Conservation (phyloP, 2,797 vertebrate genomes). For the Eulemur coronatus region DNA sequence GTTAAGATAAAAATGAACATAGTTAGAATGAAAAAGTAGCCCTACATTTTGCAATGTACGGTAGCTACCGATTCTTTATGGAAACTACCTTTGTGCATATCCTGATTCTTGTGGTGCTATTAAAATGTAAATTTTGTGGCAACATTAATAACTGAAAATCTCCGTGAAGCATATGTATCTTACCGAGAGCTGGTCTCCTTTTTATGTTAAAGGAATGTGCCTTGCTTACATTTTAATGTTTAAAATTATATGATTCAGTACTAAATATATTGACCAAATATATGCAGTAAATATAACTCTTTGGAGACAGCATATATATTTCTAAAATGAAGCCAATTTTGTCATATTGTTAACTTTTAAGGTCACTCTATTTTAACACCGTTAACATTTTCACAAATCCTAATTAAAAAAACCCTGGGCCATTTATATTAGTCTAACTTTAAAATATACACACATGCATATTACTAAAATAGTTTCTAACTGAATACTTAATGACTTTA, state of each 20-base stretch:
- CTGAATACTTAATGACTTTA: neutral
- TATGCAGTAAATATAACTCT: neutral
- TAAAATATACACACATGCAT: neutral
- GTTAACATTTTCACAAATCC: neutral
- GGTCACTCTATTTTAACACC: neutral
- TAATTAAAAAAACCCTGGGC: neutral
- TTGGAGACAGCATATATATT: neutral
- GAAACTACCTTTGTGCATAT: neutral
- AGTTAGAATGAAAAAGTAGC: neutral
- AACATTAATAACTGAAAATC: conserved; percentile 31
- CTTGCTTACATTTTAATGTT: conserved; percentile 8
- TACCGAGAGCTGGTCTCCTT: neutral
- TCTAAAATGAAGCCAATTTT: neutral
- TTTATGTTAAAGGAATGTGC: neutral
- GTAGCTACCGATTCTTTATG: neutral
- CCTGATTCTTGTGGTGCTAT: neutral
- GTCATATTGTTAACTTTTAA: neutral
- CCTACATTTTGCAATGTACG: neutral
- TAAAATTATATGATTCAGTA: neutral
- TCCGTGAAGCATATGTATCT: neutral
- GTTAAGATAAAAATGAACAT: neutral
- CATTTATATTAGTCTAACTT: neutral
- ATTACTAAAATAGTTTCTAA: neutral
- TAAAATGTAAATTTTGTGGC: conserved; percentile 47
- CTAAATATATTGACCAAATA: neutral